Evolutionary conservation across 1,140 invertebrate genomes (phyloP).

Genomic region (Pseudachorutes palmiensis): DNA sequence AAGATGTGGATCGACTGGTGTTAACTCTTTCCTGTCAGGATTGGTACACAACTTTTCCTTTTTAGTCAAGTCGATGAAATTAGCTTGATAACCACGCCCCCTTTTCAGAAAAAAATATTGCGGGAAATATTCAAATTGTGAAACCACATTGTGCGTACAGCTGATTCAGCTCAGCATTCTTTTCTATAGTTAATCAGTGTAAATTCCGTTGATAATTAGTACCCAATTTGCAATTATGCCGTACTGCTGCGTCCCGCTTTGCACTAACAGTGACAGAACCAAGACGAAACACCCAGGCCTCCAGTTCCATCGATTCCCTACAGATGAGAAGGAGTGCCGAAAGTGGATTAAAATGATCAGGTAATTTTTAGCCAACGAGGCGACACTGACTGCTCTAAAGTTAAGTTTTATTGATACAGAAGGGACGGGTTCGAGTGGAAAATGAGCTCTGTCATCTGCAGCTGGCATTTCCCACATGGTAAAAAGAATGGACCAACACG

Average conservation of each 20-base stretch:
- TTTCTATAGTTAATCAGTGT: too few relatives aligned
- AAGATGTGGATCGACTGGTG: too few relatives aligned
- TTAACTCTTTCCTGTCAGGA: too few relatives aligned
- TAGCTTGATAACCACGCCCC: too few relatives aligned
- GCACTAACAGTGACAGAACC: neutral
- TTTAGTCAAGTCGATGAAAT: too few relatives aligned
- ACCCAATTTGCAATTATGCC: too few relatives aligned
- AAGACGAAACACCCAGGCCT: neutral
- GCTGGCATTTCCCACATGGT: constrained; percentile 8
- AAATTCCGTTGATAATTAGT: too few relatives aligned
- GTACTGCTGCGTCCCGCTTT: neutral
- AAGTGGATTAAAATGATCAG: constrained; percentile 9
- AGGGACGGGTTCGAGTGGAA: neutral
- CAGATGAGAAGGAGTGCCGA: neutral
- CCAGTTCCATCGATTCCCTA: neutral
- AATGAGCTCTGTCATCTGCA: neutral
- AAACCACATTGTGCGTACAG: too few relatives aligned
- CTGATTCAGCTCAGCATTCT: too few relatives aligned
- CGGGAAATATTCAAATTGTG: too few relatives aligned
- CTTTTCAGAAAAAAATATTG: too few relatives aligned
- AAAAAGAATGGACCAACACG: neutral
- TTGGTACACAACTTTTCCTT: too few relatives aligned
- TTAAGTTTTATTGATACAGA: neutral
- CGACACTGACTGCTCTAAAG: neutral
- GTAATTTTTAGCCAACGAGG: neutral